These are phyloP conservation scores for Myotis yumanensis DNA, from an alignment of 2,113 vertebrate genomes.

Conservation along the genomic window DNA sequence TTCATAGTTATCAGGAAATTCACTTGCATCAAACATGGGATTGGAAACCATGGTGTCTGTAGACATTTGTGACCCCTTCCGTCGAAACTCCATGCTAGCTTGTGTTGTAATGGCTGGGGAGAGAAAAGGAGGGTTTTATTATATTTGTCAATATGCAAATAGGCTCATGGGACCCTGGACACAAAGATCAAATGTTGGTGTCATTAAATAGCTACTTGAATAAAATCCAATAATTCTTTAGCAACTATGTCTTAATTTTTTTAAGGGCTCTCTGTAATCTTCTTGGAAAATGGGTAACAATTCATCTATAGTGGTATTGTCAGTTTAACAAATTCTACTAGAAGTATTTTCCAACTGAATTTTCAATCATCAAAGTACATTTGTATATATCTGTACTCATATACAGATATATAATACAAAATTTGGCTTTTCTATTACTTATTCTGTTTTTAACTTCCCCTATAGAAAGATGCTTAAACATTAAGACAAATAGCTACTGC, in stretches of 20 bases:
- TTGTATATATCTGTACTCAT: slow-evolving; percentile 66
- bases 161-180: slow-evolving; percentile 92
- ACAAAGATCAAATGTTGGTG: slow-evolving; percentile 91
- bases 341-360: slow-evolving; percentile 36
- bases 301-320: slow-evolving; percentile 62
- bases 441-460: slow-evolving; percentile 37
- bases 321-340: slow-evolving; percentile 61
- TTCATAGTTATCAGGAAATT: slow-evolving; percentile 98
- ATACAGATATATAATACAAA: slow-evolving; percentile 63
- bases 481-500: slow-evolving; percentile 53
- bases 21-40: slow-evolving; percentile 92
- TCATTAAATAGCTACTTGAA: slow-evolving; percentile 80
- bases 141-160: slow-evolving; percentile 50
- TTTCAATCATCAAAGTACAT: slow-evolving; percentile 43
- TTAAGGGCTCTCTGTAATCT: slow-evolving; percentile 74
- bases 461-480: slow-evolving; percentile 47
- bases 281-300: slow-evolving; percentile 59
- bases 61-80: slow-evolving; percentile 97
- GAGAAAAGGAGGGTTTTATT: slow-evolving; percentile 82
- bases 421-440: slow-evolving; percentile 26
- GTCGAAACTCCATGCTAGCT: slow-evolving; percentile 92
- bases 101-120: slow-evolving; percentile 93
- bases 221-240: slow-evolving; percentile 80
- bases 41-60: slow-evolving; percentile 96
- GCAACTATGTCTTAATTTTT: slow-evolving; percentile 68